Evolutionary conservation across 2,888 invertebrate genomes (phyloP).

Genomic region (Oscheius onirici): DNA sequence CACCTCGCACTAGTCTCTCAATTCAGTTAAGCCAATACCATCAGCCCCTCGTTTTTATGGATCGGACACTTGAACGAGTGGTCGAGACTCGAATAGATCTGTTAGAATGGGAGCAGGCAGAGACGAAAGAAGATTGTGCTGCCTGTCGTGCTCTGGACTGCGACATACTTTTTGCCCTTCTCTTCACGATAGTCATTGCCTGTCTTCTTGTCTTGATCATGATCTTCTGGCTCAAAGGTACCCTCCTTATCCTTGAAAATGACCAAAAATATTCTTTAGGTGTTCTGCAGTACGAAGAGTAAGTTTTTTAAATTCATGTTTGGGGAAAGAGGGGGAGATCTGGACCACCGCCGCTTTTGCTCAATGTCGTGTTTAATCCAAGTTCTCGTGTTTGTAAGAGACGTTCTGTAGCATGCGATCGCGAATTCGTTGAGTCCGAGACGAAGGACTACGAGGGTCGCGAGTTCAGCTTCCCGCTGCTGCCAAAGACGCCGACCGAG

Average conservation of each 20-base stretch:
- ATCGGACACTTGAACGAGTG: slow-evolving; percentile 59
- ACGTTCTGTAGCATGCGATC: slow-evolving; percentile 64
- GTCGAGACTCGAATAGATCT: slow-evolving; percentile 66
- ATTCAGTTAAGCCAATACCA: not conserved
- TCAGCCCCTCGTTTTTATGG: slow-evolving; percentile 24
- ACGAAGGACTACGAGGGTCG: slow-evolving; percentile 42
- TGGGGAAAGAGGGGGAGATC: not conserved
- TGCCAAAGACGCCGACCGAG: slow-evolving; percentile 51
- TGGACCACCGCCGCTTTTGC: not conserved
- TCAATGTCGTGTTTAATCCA: not conserved
- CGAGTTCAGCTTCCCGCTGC: slow-evolving; percentile 62
- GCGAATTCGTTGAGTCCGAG: slow-evolving; percentile 60
- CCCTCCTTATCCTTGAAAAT: no score
- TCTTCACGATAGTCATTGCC: slow-evolving; percentile 68
- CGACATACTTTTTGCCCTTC: slow-evolving; percentile 70
- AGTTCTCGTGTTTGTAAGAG: not conserved
- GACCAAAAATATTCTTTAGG: not conserved
- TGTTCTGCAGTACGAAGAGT: slow-evolving; percentile 69
- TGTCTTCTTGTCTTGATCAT: slow-evolving; percentile 68
- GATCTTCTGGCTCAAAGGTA: slow-evolving; percentile 70
- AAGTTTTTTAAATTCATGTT: slow-evolving; percentile 35
- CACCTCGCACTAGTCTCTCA: slow-evolving; percentile 8
- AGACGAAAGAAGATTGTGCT: slow-evolving; percentile 61
- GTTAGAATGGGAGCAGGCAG: slow-evolving; percentile 57
- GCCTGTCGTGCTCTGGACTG: slow-evolving; percentile 69